Base-by-base conservation (phyloP, 23 tunicate species). In the Ciona savignyi region DNA sequence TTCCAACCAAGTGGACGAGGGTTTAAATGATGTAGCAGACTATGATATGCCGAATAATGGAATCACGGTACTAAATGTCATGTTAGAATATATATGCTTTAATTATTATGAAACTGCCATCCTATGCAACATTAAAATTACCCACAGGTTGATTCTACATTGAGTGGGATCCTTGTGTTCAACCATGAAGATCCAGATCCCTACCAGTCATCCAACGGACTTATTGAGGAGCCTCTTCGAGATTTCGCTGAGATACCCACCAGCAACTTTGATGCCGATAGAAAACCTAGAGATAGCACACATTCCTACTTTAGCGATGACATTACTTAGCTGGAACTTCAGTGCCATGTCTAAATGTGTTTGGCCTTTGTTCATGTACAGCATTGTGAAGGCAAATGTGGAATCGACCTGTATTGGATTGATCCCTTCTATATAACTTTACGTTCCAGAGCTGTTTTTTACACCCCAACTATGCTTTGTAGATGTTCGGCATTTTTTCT, bases 1-100 rank as follows among this genome's bases (percentile, higher is more conserved):
- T 35, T 70, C 87, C 33, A 77, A 80, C n/a, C 95, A 88, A 15
- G 79, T 88, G 27, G 95, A 88, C 72, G 95, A 88, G 33, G 87
- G 75, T 6, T 34, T 81, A 27, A 64, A 73, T 34, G 95, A 88
- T 51, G 68, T 81, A 20, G 77, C 74, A 15, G 86, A 77, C 30
- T 72, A 25, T 27, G 76, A 83, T 29, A 35, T 64, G 34, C 80
- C 87, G 3, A 68, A 60, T 29, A 74, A 30, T 75, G 87, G 80
- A 15, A 68, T 68, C 30, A 82, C 73, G 51, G 87, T 82, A 82
- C 56, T n/a, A n/a, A n/a, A n/a, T n/a, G n/a, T n/a, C n/a, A n/a
- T n/a, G n/a, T n/a, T n/a, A n/a, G n/a, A n/a, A n/a, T n/a, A n/a
- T n/a, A n/a, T n/a, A n/a, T n/a, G n/a, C n/a, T n/a, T n/a, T n/a